Evolutionary conservation across 2,113 vertebrate species (phyloP).

Genomic region (Chrysochloris asiatica): DNA sequence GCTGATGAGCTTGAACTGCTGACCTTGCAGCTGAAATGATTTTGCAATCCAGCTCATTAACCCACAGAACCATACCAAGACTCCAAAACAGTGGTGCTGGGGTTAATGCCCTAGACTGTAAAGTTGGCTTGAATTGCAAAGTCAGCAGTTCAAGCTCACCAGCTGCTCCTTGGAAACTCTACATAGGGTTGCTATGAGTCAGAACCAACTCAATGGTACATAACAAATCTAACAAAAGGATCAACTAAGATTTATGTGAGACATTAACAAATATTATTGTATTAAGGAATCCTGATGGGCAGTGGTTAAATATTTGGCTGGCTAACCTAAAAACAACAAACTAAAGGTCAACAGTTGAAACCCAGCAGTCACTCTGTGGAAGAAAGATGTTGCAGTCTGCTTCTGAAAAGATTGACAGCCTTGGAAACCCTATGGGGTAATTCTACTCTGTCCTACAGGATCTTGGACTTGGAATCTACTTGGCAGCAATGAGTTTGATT

Average conservation of each 20-base stretch:
- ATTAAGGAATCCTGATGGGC: neutral
- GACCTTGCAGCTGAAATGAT: too few relatives aligned
- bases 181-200: neutral
- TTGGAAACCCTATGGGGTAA: neutral
- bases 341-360: neutral
- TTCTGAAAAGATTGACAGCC: too few relatives aligned
- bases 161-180: too few relatives aligned
- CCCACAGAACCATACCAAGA: too few relatives aligned
- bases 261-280: neutral
- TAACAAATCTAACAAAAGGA: neutral
- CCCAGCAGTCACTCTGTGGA: neutral
- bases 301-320: too few relatives aligned
- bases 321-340: too few relatives aligned
- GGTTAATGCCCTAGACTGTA: too few relatives aligned
- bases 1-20: too few relatives aligned
- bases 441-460: neutral
- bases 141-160: too few relatives aligned
- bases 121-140: too few relatives aligned
- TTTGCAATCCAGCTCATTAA: too few relatives aligned
- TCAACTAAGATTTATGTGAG: neutral
- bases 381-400: neutral
- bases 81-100: too few relatives aligned
- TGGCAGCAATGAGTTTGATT: neutral
- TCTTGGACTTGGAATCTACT: neutral
- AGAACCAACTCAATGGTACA: neutral